These are phyloP conservation scores for Simalia tracyae DNA, from an alignment of 2,797 vertebrate species.

Conservation along the genomic window DNA sequence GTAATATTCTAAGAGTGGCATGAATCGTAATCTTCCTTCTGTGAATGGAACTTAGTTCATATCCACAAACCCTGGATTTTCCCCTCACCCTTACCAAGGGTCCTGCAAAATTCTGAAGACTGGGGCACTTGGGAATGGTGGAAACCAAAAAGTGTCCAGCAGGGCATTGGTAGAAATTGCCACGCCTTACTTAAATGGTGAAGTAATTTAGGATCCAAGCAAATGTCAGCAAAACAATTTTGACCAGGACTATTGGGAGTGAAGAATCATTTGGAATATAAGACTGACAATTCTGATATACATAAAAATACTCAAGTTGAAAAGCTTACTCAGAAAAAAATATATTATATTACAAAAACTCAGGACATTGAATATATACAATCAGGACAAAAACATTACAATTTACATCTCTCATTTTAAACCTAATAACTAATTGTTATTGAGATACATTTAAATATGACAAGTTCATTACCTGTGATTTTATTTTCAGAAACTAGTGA, in stretches of 20 bases:
- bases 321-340: constrained; percentile 59
- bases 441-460: constrained; percentile 63
- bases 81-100: background rate
- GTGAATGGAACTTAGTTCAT: background rate
- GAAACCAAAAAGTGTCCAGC: background rate
- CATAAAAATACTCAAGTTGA: constrained; percentile 51
- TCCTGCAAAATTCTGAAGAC: background rate
- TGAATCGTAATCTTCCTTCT: background rate
- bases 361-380: constrained; percentile 58
- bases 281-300: constrained; percentile 62
- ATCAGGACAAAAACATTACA: constrained; percentile 61
- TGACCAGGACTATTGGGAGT: constrained; percentile 39
- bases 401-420: constrained; percentile 63
- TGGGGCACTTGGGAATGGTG: background rate
- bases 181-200: background rate
- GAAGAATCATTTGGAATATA: constrained; percentile 53
- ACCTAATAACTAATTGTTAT: constrained; percentile 68
- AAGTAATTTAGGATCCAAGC: background rate
- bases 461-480: constrained; percentile 67
- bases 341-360: constrained; percentile 63
- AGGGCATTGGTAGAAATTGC: background rate
- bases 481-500: constrained; percentile 69
- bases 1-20: background rate
- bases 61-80: background rate
- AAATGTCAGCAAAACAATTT: background rate